These are phyloP conservation scores for Mystacornis crossleyi DNA, from an alignment of 2,113 vertebrate genomes.

Conservation along the genomic window DNA sequence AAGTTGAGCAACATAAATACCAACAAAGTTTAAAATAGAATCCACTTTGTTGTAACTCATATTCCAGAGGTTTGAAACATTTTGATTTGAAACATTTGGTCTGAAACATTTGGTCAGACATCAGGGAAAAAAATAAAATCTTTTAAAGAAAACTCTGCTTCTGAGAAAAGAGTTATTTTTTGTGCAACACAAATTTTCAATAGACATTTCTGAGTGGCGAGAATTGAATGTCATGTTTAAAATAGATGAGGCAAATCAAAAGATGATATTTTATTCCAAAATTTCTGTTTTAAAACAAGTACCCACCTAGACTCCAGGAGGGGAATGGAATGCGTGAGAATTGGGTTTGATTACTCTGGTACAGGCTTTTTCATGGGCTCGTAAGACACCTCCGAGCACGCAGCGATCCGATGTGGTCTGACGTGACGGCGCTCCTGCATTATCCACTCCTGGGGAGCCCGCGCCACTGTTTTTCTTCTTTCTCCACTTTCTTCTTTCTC, in stretches of 20 bases:
- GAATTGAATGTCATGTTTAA: background rate
- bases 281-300: background rate
- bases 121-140: background rate
- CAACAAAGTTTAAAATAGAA: background rate
- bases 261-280: background rate
- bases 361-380: background rate
- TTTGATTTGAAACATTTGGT: background rate
- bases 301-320: background rate
- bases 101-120: background rate
- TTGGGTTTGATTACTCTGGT: background rate
- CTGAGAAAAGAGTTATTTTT: background rate
- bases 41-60: background rate
- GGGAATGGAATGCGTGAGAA: background rate
- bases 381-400: accelerated
- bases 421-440: accelerated
- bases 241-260: background rate
- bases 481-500: constrained; percentile 7
- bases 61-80: background rate
- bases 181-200: background rate
- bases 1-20: background rate
- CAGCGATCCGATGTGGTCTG: accelerated
- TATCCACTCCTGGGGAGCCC: background rate
- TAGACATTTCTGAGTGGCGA: background rate
- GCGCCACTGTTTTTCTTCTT: background rate
- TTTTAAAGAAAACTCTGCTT: background rate